Conservation (phyloP, 1,140 invertebrate genomes). For the Zaprionus nigranus region DNA sequence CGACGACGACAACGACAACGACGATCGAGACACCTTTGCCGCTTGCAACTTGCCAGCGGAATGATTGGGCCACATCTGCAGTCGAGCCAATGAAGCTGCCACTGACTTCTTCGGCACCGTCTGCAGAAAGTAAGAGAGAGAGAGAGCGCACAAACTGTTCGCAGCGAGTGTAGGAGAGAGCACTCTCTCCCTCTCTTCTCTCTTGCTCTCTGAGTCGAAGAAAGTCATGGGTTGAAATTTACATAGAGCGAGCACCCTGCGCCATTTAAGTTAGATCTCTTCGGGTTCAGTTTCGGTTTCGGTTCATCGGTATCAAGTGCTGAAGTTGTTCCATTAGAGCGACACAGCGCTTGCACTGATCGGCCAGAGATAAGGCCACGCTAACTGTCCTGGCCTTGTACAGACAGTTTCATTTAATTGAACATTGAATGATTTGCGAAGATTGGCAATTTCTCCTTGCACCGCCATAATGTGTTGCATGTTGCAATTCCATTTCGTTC, state of each 20-base stretch:
- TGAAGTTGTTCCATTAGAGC: constrained; percentile 22
- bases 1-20: not conserved
- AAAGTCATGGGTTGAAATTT: constrained; percentile 20
- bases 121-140: not conserved
- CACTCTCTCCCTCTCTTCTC: constrained; percentile 9
- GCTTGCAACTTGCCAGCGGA: constrained; percentile 73
- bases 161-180: not conserved
- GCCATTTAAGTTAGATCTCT: constrained; percentile 10
- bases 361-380: not conserved
- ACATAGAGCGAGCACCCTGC: constrained; percentile 7
- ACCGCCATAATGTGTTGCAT: too few species aligned
- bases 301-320: not conserved
- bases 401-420: not conserved
- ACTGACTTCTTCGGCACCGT: constrained; percentile 4
- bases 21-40: constrained; percentile 58
- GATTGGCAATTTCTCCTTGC: not conserved
- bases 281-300: not conserved
- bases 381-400: not conserved
- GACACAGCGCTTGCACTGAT: not conserved
- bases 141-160: constrained; percentile 20
- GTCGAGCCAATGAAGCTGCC: constrained; percentile 53
- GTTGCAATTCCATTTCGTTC: not conserved
- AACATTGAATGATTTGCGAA: not conserved
- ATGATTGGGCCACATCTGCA: constrained; percentile 74
- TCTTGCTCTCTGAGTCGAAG: constrained; percentile 7